Evolutionary conservation across 2,888 invertebrate species (phyloP).

Genomic region (Drosophila dives): DNA sequence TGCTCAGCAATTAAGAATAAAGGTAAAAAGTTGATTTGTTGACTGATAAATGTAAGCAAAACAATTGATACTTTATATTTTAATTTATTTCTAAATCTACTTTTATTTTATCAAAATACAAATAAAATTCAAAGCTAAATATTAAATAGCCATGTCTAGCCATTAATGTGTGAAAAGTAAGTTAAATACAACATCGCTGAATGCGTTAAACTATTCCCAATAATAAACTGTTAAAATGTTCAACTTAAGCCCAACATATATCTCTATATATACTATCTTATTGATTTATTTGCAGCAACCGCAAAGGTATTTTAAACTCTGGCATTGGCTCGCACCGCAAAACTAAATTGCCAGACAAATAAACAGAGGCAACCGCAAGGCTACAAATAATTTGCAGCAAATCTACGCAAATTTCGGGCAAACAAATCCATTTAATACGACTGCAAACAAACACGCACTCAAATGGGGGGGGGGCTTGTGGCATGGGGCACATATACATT

Average conservation of each 20-base stretch:
- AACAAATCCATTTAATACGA: slow-evolving; percentile 69
- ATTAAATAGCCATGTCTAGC: neutral
- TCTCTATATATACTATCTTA: slow-evolving; percentile 3
- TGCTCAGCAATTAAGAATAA: neutral
- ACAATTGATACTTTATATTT: neutral
- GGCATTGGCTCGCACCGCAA: slow-evolving; percentile 35
- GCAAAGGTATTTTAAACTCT: slow-evolving; percentile 38
- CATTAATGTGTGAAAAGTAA: no score
- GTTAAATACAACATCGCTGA: neutral
- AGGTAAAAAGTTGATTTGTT: slow-evolving; percentile 15
- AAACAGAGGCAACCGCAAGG: slow-evolving; percentile 52
- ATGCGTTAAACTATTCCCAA: neutral
- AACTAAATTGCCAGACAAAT: slow-evolving; percentile 51
- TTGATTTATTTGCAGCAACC: slow-evolving; percentile 44
- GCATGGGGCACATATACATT: slow-evolving; percentile 23
- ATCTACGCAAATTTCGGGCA: slow-evolving; percentile 74
- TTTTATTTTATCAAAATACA: neutral
- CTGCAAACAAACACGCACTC: slow-evolving; percentile 41
- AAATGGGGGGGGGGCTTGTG: slow-evolving; percentile 7
- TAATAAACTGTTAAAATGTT: neutral
- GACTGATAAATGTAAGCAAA: no score
- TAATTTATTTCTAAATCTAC: neutral
- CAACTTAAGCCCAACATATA: neutral
- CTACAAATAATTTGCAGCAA: slow-evolving; percentile 66
- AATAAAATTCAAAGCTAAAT: neutral